Base-by-base conservation (phyloP, 2,797 vertebrate genomes). In the Nannoperca obscura region DNA sequence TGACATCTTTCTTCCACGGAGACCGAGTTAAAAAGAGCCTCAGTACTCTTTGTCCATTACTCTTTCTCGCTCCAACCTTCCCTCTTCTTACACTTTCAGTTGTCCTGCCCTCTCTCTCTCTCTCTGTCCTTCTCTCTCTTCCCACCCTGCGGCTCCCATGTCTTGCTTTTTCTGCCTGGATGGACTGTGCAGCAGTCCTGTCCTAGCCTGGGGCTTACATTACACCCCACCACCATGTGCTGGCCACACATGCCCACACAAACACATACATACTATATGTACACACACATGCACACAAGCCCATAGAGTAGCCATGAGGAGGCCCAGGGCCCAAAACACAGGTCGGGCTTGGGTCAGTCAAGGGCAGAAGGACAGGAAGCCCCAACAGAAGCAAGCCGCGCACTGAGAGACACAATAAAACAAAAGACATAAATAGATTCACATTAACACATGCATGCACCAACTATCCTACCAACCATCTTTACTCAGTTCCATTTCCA, bases 1-100 rank as follows among this genome's bases (percentile, higher is more conserved):
- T 93, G 94, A 94, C 93, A 91, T 94, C 91, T 93, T 88, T 92
- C 92, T 94, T 92, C 88, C 78, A 89, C 49, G 47, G 85, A 88
- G 86, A 83, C 88, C 0, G 47, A 88, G 88, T 88, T 92, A 85
- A 89, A 93, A 93, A 88, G 86, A 90, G 87, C 73, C 68, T 83
- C 24, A 32, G 85, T 80, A 85, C 84, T 88, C 74, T 87, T 86
- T 89, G 89, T 78, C 88, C 82, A 87, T 87, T 88, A 74, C 79
- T 62, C 57, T 71, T 70, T 68, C 63, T 53, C 30, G 74, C 71
- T 78, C 77, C 10, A 69, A 68, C 80, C 53, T 80, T 70, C 40
- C 32, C 65, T 73, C 61, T 58, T 81, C 68, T 71, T 76, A 76
- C 71, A 85, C 76, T 76, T 76, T 86, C 49, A 78, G 81, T 63